phyloP scores from a whole-genome alignment of 2,797 vertebrate genomes.

The Tiaroga cobitis region DNA sequence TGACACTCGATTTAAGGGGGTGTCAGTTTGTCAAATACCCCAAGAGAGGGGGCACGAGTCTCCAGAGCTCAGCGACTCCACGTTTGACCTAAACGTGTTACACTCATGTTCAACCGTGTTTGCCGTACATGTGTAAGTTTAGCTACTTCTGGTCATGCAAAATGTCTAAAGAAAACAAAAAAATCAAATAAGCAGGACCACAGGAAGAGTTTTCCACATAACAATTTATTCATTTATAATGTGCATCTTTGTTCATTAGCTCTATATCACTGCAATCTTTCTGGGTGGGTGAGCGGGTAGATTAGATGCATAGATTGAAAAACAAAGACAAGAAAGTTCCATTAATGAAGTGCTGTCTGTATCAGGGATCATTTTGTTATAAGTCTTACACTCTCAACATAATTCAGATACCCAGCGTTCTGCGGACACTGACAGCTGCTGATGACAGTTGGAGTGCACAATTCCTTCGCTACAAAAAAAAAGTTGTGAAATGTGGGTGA shows the following conservation, averaged over 20 bases:
- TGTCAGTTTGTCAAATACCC: slow-evolving; percentile 99
- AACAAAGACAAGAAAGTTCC: background rate
- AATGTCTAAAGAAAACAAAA: background rate
- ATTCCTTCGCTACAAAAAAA: background rate
- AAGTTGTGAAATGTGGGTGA: slow-evolving; percentile 4
- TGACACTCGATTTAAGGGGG: slow-evolving; percentile 93
- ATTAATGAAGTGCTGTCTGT: background rate
- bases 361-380: background rate
- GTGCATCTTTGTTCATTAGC: background rate
- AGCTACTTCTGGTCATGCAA: background rate
- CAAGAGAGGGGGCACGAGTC: slow-evolving; percentile 91
- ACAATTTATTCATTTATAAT: background rate
- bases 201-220: background rate
- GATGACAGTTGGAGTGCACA: background rate
- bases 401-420: background rate
- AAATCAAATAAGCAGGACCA: background rate
- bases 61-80: slow-evolving; percentile 19
- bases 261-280: background rate
- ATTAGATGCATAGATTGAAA: background rate
- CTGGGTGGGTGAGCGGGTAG: background rate
- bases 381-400: background rate
- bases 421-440: background rate
- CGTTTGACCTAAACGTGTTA: background rate
- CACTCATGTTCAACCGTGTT: background rate
- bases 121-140: background rate